These are phyloP conservation scores for Stichodactyla mertensii DNA, from an alignment of 64 coral and sea anemone genomes.

Conservation along the genomic window DNA sequence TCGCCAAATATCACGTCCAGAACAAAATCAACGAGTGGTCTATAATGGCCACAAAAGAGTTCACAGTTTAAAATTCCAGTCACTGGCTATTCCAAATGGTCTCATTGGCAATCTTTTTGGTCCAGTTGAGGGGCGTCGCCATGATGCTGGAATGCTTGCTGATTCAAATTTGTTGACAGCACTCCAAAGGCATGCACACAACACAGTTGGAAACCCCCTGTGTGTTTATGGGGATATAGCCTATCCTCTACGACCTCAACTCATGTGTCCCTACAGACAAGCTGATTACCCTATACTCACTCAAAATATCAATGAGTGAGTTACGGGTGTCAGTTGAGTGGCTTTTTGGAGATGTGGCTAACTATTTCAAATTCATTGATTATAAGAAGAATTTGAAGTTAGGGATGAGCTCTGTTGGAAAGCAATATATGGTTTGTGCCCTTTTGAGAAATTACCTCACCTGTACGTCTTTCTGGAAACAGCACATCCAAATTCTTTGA, in stretches of 20 bases:
- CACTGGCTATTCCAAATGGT: background rate
- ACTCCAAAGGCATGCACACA: conserved; percentile 5
- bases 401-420: background rate
- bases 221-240: background rate
- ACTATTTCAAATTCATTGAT: conserved; percentile 20
- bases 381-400: conserved; percentile 24
- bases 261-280: background rate
- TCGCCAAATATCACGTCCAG: no score
- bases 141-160: conserved; percentile 23
- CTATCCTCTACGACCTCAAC: background rate
- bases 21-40: no score
- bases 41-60: no score
- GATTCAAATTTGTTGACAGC: conserved; percentile 2
- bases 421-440: conserved; percentile 3
- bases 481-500: conserved; percentile 13
- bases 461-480: conserved; percentile 6
- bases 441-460: background rate
- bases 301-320: background rate
- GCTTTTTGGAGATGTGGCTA: background rate
- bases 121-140: conserved; percentile 20
- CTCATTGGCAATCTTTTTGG: background rate
- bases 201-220: background rate
- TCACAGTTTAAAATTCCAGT: background rate
- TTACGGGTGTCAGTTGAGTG: background rate
- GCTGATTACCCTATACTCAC: background rate